Evolutionary conservation across 2,888 invertebrate genomes (phyloP).

Genomic region (Conomelus anceps): DNA sequence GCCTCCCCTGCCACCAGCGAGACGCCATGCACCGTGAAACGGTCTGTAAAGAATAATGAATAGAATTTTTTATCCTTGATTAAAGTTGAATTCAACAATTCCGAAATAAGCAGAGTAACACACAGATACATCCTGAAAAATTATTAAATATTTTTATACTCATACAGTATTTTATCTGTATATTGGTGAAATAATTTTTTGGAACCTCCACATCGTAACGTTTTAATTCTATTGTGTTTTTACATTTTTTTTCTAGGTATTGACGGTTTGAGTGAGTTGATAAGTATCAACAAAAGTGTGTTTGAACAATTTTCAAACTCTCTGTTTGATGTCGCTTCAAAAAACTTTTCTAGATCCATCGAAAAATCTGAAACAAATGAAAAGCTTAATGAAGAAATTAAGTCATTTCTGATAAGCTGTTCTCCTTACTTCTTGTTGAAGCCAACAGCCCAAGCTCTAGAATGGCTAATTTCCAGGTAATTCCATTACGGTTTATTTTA

Average conservation of each 20-base stretch:
- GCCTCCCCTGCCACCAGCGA: too few relatives aligned
- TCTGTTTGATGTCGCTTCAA: conserved; percentile 69
- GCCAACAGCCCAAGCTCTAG: conserved; percentile 81
- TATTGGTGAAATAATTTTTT: too few relatives aligned
- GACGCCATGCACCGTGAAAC: too few relatives aligned
- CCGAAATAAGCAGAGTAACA: too few relatives aligned
- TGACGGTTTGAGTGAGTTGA: conserved; percentile 77
- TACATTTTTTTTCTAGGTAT: conserved; percentile 46
- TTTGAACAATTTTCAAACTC: conserved; percentile 68
- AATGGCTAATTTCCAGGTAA: conserved; percentile 82
- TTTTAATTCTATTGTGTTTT: conserved; percentile 23
- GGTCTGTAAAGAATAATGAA: too few relatives aligned
- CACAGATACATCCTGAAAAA: too few relatives aligned
- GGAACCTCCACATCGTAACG: too few relatives aligned
- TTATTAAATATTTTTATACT: too few relatives aligned
- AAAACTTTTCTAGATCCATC: conserved; percentile 73
- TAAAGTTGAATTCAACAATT: too few relatives aligned
- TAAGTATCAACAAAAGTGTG: conserved; percentile 57
- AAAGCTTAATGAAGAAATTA: conserved; percentile 65
- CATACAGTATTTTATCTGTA: too few relatives aligned
- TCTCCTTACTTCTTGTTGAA: conserved; percentile 86
- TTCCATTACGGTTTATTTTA: neutral
- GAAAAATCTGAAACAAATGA: conserved; percentile 67
- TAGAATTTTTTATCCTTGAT: too few relatives aligned
- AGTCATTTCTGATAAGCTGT: conserved; percentile 68